These are phyloP conservation scores for Ctenopoma kingsleyae DNA, from an alignment of 2,797 vertebrate species.

Conservation along the genomic window DNA sequence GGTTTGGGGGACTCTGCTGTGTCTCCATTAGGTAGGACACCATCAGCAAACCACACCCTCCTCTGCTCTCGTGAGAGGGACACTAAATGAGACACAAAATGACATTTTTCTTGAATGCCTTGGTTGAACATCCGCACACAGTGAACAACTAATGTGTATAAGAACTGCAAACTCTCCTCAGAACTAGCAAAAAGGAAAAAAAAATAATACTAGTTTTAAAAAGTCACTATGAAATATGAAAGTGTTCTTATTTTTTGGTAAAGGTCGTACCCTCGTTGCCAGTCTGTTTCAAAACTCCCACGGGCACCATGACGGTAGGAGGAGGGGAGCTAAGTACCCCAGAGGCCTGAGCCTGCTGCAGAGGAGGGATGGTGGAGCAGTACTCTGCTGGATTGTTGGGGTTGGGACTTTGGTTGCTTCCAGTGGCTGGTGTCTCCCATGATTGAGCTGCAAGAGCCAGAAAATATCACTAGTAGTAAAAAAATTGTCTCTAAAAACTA, in stretches of 20 bases:
- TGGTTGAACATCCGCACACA: background rate
- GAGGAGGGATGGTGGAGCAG: constrained; percentile 98
- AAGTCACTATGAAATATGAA: constrained; percentile 17
- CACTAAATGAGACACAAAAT: constrained; percentile 52
- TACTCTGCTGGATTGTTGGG: constrained; percentile 99
- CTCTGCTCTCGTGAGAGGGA: constrained; percentile 93
- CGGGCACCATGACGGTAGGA: constrained; percentile 98
- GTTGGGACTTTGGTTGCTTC: constrained; percentile 95
- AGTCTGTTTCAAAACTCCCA: constrained; percentile 95
- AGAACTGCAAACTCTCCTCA: background rate
- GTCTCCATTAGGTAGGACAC: constrained; percentile 95
- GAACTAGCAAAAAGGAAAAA: background rate
- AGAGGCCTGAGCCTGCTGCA: constrained; percentile 98
- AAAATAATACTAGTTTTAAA: background rate
- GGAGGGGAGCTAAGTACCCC: constrained; percentile 96
- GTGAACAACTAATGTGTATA: background rate
- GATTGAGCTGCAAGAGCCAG: constrained; percentile 87
- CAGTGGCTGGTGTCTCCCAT: constrained; percentile 89
- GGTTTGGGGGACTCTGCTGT: constrained; percentile 91
- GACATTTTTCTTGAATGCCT: background rate
- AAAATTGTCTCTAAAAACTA: background rate
- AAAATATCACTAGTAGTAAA: background rate
- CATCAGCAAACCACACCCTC: constrained; percentile 98
- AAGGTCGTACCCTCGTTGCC: constrained; percentile 90
- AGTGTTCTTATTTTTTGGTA: constrained; percentile 38